Conservation (phyloP, 2,113 vertebrate genomes). For the Ageneiosus marmoratus region DNA sequence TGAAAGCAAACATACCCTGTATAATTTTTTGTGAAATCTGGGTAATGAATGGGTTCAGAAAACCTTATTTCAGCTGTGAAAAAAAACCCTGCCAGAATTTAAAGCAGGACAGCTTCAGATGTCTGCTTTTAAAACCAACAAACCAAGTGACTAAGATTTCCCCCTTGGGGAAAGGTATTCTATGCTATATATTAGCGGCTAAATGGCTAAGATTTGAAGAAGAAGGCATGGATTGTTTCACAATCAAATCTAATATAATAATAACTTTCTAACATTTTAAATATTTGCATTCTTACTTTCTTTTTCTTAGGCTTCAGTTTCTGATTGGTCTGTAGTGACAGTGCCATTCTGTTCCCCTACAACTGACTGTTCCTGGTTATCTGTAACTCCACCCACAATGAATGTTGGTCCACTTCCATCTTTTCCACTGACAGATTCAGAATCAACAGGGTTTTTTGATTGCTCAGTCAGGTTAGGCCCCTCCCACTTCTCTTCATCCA, state of each 20-base stretch:
- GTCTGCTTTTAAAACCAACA: constrained; percentile 28
- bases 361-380: constrained; percentile 68
- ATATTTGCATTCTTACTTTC: constrained; percentile 25
- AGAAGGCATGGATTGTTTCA: constrained; percentile 36
- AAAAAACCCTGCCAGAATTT: constrained; percentile 7
- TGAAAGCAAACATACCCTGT: constrained; percentile 26
- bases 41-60: constrained; percentile 8
- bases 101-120: constrained; percentile 32
- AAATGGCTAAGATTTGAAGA: constrained; percentile 42
- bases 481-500: constrained; percentile 81
- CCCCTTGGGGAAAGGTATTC: constrained; percentile 57
- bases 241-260: constrained; percentile 40
- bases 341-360: constrained; percentile 81
- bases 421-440: constrained; percentile 63
- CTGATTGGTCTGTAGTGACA: constrained; percentile 77
- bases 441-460: constrained; percentile 62
- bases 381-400: constrained; percentile 73
- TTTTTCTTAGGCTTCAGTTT: constrained; percentile 76
- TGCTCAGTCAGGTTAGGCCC: constrained; percentile 66
- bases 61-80: neutral
- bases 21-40: constrained; percentile 1
- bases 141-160: constrained; percentile 44
- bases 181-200: constrained; percentile 49
- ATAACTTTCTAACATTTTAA: neutral
- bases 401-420: constrained; percentile 63